Percentiles rank a stretch among this genome's conserved stretches.
Evolutionary conservation across 2,113 vertebrate genomes (phyloP).

Genomic region (Bolborhynchus lineola): DNA sequence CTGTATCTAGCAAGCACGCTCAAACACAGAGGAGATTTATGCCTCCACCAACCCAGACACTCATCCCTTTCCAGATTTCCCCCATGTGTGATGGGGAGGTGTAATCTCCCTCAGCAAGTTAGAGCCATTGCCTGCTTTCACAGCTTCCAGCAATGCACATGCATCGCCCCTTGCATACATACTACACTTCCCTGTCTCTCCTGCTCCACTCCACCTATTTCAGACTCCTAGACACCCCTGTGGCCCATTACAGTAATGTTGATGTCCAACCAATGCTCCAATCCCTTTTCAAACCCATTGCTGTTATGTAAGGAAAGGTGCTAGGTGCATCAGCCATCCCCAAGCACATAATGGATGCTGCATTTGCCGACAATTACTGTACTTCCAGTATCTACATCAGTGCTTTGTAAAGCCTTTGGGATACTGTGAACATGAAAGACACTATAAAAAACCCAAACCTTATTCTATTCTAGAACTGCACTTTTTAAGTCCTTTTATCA

Average conservation of each 20-base stretch:
- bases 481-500: conserved; percentile 68
- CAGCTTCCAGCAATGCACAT: background rate
- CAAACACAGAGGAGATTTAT: background rate
- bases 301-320: background rate
- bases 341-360: background rate
- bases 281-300: background rate
- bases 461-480: conserved; percentile 61
- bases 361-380: background rate
- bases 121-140: background rate
- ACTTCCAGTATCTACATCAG: conserved; percentile 23
- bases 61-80: background rate
- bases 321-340: background rate
- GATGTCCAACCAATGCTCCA: background rate
- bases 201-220: background rate
- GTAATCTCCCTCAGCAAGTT: background rate
- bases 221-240: background rate
- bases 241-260: background rate
- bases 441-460: conserved; percentile 54
- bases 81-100: fast-evolving
- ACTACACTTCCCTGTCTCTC: fast-evolving
- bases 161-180: background rate
- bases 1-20: background rate
- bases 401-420: conserved; percentile 62
- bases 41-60: background rate
- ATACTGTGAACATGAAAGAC: conserved; percentile 42